phyloP scores from a whole-genome alignment of 2,113 vertebrate genomes.

The Burhinus oedicnemus region DNA sequence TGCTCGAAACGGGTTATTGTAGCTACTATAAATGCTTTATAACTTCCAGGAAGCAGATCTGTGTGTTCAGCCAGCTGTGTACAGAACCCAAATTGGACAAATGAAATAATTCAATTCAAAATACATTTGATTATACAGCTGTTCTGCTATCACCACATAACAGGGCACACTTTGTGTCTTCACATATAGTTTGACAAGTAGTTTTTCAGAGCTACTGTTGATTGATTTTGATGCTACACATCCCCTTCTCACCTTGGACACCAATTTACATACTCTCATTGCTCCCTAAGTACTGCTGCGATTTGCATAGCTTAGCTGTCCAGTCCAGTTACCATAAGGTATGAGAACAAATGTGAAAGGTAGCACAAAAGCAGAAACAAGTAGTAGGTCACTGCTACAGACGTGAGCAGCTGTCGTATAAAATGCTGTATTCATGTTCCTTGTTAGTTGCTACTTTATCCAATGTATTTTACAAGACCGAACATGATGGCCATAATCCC shows the following conservation, averaged over 20 bases:
- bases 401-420: background rate
- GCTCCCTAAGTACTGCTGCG: background rate
- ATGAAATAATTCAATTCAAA: background rate
- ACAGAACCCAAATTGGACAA: background rate
- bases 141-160: background rate
- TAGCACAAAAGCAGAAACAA: background rate
- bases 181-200: background rate
- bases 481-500: background rate
- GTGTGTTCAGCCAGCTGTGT: background rate
- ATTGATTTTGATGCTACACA: background rate
- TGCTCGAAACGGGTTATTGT: background rate
- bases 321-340: background rate
- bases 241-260: background rate
- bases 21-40: background rate
- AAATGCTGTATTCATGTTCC: background rate
- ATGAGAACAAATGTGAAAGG: background rate
- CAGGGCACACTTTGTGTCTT: background rate
- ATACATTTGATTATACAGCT: background rate
- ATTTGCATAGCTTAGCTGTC: background rate
- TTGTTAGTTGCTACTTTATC: background rate
- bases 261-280: background rate
- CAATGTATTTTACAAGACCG: background rate
- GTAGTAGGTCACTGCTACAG: background rate
- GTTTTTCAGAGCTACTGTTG: background rate
- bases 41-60: background rate